Conservation (phyloP, 2,888 invertebrate genomes). For the Actias luna region DNA sequence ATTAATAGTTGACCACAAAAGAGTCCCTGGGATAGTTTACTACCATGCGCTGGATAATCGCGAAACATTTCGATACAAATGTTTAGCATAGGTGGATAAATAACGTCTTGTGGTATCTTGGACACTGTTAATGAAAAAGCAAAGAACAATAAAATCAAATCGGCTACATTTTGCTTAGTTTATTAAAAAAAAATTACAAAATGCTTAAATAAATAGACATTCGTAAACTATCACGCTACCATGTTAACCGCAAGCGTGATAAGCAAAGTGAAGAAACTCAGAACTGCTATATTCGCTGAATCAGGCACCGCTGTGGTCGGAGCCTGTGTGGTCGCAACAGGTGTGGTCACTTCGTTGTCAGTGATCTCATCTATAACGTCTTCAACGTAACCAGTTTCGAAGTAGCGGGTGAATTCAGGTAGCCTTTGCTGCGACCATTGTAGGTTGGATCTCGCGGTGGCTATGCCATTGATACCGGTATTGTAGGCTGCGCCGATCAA, state of each 20-base stretch:
- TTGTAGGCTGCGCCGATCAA: slow-evolving; percentile 48
- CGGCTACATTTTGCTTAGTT: slow-evolving; percentile 17
- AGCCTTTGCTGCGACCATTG: slow-evolving; percentile 50
- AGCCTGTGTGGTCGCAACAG: slow-evolving; percentile 7
- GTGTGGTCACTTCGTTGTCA: slow-evolving; percentile 20
- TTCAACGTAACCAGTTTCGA: slow-evolving; percentile 60
- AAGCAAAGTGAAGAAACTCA: slow-evolving; percentile 53
- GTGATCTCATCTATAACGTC: slow-evolving; percentile 35
- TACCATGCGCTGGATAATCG: too few species aligned
- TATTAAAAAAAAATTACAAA: slow-evolving; percentile 21
- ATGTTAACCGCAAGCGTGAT: slow-evolving; percentile 47
- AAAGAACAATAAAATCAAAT: slow-evolving; percentile 21
- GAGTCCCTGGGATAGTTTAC: too few species aligned
- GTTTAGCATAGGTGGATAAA: too few species aligned
- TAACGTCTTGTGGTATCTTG: too few species aligned
- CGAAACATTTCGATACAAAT: too few species aligned
- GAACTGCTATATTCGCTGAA: slow-evolving; percentile 52
- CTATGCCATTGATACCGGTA: slow-evolving; percentile 43
- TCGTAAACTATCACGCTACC: slow-evolving; percentile 16
- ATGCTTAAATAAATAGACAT: slow-evolving; percentile 5
- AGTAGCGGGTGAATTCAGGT: slow-evolving; percentile 51
- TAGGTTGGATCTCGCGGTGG: slow-evolving; percentile 46
- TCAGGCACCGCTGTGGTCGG: slow-evolving; percentile 13
- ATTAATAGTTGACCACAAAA: too few species aligned
- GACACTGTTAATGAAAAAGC: neutral